Base-by-base conservation (phyloP, 2,888 invertebrate genomes). In the Amaurobius ferox region DNA sequence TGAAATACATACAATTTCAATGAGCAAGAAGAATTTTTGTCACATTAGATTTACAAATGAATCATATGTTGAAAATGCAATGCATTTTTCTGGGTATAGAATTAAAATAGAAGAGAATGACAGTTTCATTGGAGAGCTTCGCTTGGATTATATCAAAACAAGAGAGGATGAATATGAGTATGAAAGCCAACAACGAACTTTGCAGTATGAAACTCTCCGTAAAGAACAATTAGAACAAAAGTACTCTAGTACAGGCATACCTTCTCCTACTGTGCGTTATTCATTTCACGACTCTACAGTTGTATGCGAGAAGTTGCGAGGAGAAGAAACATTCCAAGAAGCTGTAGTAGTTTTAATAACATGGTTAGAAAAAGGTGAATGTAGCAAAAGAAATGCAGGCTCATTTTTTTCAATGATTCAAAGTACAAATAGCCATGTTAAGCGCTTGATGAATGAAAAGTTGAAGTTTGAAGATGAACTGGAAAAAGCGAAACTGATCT, bases 401-500 rank as follows among this genome's bases (percentile, higher is more conserved):
- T 95, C 94, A 61, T 98, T 98, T 92, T 98, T 98, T 92, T 96
- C 97, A 9, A 97, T 98, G 97, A 96, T 98, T 87, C 98, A 98
- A 92, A 90, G 90, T 71, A 96, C 97, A 0, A 97, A 98, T 92
- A 95, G 97, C 0, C 98, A 98, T 90, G 95, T 98, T 7, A 94
- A 98, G 11, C 93, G 97, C 72, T 92, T 98, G 62, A 94, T 96
- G 72, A 94, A 93, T 89, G 98, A 98, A 90, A 98, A 97, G 92
- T 93, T 94, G 86, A 94, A 95, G 88, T 97, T 97, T 91, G 97
- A 98, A 91, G 97, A 97, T 88, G 98, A 98, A 91, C 92, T 98
- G 77, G 94, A 95, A 85, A 95, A 95, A 90, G 96, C 96, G 78
- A 96, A 94, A 90, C 96, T 97, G 90, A 94, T 95, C 89, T 94